A percentile compares a stretch with the other conserved stretches of the same genome.
Conservation (phyloP, 2,113 vertebrate genomes). For the Microcebus jonahi region DNA sequence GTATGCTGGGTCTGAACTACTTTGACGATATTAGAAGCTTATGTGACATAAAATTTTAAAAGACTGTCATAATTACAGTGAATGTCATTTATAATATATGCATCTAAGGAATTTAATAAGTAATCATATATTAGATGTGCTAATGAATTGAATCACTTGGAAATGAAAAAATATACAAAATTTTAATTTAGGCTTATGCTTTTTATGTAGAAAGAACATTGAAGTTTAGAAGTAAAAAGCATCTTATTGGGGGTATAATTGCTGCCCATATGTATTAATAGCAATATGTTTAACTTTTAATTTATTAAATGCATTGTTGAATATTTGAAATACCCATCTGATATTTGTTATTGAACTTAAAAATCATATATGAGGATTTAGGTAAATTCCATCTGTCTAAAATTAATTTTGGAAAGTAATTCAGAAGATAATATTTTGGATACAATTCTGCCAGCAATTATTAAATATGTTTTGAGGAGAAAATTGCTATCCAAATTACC, state of each 20-base stretch:
- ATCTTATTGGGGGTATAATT: background rate
- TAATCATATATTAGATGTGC: background rate
- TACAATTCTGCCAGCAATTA: background rate
- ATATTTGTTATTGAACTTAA: constrained; percentile 73
- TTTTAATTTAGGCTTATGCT: constrained; percentile 24
- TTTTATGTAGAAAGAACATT: background rate
- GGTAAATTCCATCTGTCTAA: constrained; percentile 50
- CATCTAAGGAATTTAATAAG: background rate
- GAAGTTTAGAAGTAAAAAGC: background rate
- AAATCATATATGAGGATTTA: constrained; percentile 59
- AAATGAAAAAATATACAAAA: background rate
- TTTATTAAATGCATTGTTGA: constrained; percentile 22
- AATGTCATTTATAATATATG: background rate
- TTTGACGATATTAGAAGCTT: background rate
- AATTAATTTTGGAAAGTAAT: constrained; percentile 55
- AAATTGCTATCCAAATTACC: constrained; percentile 63
- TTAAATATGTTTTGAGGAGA: constrained; percentile 63
- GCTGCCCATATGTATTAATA: background rate
- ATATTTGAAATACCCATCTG: constrained; percentile 28
- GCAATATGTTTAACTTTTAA: constrained; percentile 16
- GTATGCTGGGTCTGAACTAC: background rate
- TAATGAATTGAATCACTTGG: constrained; percentile 34
- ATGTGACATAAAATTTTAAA: background rate
- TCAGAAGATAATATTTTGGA: constrained; percentile 66
- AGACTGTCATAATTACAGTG: background rate